Evolutionary conservation across 2,113 vertebrate species (phyloP).

Genomic region (Oxygymnocypris stewartii): DNA sequence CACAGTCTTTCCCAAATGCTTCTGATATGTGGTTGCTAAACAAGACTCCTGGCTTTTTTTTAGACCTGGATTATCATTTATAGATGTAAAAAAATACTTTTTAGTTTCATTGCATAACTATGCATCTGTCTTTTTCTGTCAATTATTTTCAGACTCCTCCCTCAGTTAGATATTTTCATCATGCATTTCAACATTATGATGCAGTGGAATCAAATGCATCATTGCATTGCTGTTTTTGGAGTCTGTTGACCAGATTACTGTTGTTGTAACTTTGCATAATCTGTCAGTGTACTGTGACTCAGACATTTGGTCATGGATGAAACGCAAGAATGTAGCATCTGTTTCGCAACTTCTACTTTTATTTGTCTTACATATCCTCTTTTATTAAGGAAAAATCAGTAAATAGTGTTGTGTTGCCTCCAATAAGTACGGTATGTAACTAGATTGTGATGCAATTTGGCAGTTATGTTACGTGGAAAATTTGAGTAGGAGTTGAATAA

Average conservation of each 20-base stretch:
- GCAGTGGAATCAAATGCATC: not conserved
- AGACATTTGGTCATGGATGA: not conserved
- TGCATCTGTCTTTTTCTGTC: not conserved
- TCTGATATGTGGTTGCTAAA: not conserved
- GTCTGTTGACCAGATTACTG: not conserved
- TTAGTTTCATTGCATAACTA: conserved; percentile 27
- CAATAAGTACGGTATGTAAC: not conserved
- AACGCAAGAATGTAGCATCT: not conserved
- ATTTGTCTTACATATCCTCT: not conserved
- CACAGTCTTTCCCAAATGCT: not conserved
- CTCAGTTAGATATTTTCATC: not conserved
- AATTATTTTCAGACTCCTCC: not conserved
- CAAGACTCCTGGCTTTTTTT: not conserved
- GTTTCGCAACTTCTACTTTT: not conserved
- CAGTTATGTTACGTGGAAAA: not conserved
- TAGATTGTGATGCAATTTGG: not conserved
- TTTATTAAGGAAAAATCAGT: not conserved
- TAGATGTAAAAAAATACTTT: not conserved
- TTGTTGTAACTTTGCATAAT: conserved; percentile 2
- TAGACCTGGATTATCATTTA: not conserved
- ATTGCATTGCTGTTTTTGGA: not conserved
- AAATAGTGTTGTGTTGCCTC: not conserved
- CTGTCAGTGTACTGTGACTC: not conserved
- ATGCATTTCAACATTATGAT: not conserved
- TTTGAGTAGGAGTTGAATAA: not conserved